These are phyloP conservation scores for Geotrupes spiniger DNA, from an alignment of 2,888 invertebrate genomes.

Conservation along the genomic window DNA sequence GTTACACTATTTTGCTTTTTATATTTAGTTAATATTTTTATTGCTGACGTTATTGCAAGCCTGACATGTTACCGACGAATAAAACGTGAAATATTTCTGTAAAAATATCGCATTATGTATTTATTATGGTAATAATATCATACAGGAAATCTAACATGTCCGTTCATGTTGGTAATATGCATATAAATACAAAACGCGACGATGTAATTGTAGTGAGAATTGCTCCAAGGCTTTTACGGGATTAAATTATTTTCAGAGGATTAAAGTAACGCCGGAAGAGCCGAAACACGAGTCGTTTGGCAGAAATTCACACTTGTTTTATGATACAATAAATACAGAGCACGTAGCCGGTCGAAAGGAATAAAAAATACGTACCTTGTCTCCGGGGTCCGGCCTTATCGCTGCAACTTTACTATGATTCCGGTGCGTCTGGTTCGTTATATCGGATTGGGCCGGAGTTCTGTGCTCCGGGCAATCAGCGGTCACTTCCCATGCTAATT, in stretches of 20 bases:
- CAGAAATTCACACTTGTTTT: slow-evolving; percentile 7
- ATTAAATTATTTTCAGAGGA: slow-evolving; percentile 1
- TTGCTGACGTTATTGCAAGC: too few species aligned
- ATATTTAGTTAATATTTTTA: too few species aligned
- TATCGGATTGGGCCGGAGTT: slow-evolving; percentile 1
- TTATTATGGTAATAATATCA: too few species aligned
- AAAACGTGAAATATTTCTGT: too few species aligned
- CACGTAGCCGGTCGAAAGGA: not conserved
- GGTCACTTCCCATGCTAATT: slow-evolving; percentile 43
- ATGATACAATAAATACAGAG: not conserved
- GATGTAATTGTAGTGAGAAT: slow-evolving; percentile 2
- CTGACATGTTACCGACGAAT: too few species aligned
- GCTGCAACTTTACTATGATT: not conserved
- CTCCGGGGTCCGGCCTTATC: slow-evolving; percentile 3
- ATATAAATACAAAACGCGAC: not conserved
- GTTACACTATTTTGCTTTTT: too few species aligned
- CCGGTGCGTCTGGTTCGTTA: slow-evolving; percentile 6
- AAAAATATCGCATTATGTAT: too few species aligned
- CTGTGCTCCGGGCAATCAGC: slow-evolving; percentile 10
- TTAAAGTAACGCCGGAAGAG: not conserved
- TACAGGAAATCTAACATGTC: too few species aligned
- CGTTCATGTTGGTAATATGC: too few species aligned
- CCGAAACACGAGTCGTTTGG: not conserved
- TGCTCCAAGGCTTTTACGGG: slow-evolving; percentile 1
- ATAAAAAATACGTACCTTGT: not conserved